These are phyloP conservation scores for Numenius arquata DNA, from an alignment of 2,113 vertebrate genomes.

Conservation along the genomic window DNA sequence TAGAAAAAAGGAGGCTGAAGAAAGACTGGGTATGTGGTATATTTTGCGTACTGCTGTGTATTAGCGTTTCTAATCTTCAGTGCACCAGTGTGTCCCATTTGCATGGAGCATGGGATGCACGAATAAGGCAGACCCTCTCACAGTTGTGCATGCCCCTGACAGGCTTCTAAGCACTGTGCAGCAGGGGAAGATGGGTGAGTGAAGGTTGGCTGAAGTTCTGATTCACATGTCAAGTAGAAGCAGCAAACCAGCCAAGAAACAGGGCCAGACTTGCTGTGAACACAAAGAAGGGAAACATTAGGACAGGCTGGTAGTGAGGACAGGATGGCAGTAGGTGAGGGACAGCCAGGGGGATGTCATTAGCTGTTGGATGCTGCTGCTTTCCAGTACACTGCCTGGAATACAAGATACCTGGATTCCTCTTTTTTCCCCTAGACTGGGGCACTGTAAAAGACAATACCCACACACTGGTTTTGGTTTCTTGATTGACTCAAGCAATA, in stretches of 20 bases:
- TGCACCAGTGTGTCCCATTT: background rate
- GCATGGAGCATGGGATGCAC: background rate
- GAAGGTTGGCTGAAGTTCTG: background rate
- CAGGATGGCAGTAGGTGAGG: background rate
- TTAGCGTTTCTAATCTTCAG: background rate
- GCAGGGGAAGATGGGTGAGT: background rate
- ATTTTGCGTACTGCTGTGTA: background rate
- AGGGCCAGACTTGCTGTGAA: background rate
- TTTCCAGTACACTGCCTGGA: background rate
- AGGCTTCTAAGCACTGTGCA: background rate
- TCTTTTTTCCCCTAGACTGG: background rate
- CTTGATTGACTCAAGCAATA: background rate
- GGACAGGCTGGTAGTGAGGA: background rate
- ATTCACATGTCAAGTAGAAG: background rate
- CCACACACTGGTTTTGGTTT: background rate
- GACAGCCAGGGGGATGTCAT: background rate
- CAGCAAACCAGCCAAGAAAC: background rate
- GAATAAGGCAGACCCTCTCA: background rate
- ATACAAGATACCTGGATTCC: background rate
- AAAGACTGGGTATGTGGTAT: background rate
- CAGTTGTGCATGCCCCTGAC: background rate
- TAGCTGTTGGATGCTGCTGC: background rate
- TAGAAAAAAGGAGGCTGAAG: background rate
- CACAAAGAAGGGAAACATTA: background rate
- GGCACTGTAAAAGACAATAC: background rate